These are phyloP conservation scores for Acleris sparsana DNA, from an alignment of 2,888 invertebrate species.

Conservation along the genomic window DNA sequence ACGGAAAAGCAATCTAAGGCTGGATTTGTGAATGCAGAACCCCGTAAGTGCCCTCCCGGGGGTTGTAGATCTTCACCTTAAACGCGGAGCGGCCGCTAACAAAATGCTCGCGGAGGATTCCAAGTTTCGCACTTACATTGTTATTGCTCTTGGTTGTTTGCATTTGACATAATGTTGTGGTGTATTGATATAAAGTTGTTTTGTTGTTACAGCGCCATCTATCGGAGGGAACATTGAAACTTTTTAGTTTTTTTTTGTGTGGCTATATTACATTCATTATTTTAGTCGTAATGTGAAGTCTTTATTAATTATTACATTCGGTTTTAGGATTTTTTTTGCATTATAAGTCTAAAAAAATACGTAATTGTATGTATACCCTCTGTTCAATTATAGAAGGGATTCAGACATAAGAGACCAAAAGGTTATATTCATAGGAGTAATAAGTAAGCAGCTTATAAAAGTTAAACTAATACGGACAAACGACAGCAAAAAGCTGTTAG, in stretches of 20 bases:
- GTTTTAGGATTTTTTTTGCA: no score
- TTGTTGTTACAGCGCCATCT: neutral
- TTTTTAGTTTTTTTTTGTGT: no score
- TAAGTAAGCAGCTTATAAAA: neutral
- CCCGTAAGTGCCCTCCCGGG: conserved; percentile 17
- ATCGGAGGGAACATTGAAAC: no score
- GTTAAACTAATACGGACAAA: neutral
- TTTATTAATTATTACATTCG: no score
- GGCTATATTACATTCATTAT: no score
- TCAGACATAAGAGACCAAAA: no score
- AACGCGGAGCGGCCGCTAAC: conserved; percentile 1
- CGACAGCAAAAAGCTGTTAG: neutral
- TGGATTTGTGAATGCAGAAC: conserved; percentile 13
- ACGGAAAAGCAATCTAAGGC: neutral
- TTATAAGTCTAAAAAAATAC: no score
- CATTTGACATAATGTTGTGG: conserved; percentile 4
- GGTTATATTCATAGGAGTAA: no score
- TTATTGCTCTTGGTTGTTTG: neutral
- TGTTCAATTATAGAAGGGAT: neutral
- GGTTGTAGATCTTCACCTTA: conserved; percentile 8
- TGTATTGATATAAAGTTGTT: conserved; percentile 2
- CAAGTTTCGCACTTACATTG: conserved; percentile 14
- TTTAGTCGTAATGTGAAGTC: no score
- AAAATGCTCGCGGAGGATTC: conserved; percentile 7
- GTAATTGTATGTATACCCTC: neutral